Evolutionary conservation across 2,113 vertebrate species (phyloP), one percentile per base, ranked within the genome.

Genomic region (Protobothrops mucrosquamatus): DNA sequence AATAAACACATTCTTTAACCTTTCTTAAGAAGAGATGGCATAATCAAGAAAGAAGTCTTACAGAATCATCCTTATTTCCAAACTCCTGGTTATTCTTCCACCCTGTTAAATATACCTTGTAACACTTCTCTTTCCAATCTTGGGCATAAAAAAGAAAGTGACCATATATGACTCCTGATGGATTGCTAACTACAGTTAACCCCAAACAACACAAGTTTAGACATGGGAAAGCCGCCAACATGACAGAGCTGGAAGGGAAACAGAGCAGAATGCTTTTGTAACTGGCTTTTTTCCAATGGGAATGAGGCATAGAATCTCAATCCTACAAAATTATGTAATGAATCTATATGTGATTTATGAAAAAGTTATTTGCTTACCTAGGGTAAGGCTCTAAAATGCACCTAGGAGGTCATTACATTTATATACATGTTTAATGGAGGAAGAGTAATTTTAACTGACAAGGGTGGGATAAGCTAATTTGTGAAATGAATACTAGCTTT

Each of bases 121-220:
- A 74, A 87, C n/a, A 34, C 43, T 93, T 85, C 59, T 55, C 8
- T 26, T 92, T 94, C 74, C 88, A 89, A 34, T 89, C 74, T 85
- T 92, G 88, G 55, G 20, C 48, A 86, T 46, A 69, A 89, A 61
- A 89, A 48, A 94, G 14, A 51, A 94, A 93, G n/a, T 81, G 74
- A 87, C 88, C 86, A 90, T 90, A 91, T 90, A 91, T 54, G 90
- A 59, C 93, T 91, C 93, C 88, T 90, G 94, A 92, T 59, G 87
- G n/a, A 29, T 92, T 51, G 88, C 88, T 89, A 43, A 93, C 89
- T 52, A 59, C 91, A 91, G 0, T 54, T 43, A 87, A 96, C 34
- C 86, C 26, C 92, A 91, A 23, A 91, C 0, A 61, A 56, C 34
- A 85, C 22, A 93, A 59, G 86, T 92, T 95, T 92, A 93, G 85